phyloP scores from a whole-genome alignment of 2,113 vertebrate species.

The Gallinago media region DNA sequence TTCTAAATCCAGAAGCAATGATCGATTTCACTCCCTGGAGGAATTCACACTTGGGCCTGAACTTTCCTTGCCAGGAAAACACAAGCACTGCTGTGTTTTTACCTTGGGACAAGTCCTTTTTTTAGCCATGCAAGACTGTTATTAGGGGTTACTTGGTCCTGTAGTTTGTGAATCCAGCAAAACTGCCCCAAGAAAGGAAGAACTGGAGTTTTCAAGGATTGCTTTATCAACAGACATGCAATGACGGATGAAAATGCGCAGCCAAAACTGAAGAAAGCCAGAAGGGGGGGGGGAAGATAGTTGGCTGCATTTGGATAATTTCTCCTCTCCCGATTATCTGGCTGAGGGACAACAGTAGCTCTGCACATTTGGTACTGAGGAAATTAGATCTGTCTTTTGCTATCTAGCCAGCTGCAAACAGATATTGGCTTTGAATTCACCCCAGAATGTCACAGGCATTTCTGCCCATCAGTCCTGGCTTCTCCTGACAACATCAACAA shows the following conservation, averaged over 20 bases:
- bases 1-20: conserved; percentile 4
- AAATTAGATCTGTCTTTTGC: conserved; percentile 41
- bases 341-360: background rate
- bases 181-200: background rate
- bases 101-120: background rate
- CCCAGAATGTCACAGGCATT: background rate
- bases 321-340: background rate
- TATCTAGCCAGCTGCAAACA: conserved; percentile 27
- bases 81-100: background rate
- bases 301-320: background rate
- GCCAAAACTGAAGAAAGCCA: background rate
- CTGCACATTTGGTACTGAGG: conserved; percentile 4
- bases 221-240: background rate
- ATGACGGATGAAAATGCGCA: background rate
- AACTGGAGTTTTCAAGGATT: background rate
- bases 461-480: background rate
- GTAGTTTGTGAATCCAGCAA: background rate
- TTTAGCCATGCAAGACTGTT: background rate
- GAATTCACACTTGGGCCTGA: background rate
- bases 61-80: background rate
- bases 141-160: background rate
- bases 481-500: conserved; percentile 21
- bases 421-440: background rate
- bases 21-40: background rate
- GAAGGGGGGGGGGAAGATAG: background rate